Evolutionary conservation across 2,888 invertebrate species (phyloP).

Genomic region (Chrysomela aeneicollis): DNA sequence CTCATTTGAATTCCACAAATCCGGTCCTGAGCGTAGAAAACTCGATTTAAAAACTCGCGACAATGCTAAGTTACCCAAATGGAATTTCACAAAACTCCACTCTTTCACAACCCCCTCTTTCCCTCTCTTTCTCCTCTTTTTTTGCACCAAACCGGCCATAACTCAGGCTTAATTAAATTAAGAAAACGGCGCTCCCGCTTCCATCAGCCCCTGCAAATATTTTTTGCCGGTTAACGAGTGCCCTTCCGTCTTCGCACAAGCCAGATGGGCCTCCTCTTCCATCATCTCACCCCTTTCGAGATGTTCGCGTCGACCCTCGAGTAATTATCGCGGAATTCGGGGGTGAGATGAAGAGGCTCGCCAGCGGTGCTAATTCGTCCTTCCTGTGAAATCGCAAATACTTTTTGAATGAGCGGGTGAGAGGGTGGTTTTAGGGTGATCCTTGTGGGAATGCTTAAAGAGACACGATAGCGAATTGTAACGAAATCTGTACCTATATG

Average conservation of each 20-base stretch:
- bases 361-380: no score
- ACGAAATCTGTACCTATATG: no score
- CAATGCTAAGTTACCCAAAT: conserved; percentile 59
- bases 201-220: conserved; percentile 50
- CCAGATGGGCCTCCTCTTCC: conserved; percentile 49
- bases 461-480: no score
- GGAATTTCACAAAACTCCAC: conserved; percentile 47
- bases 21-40: conserved; percentile 30
- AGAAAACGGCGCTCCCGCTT: conserved; percentile 49
- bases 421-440: no score
- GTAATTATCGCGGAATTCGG: conserved; percentile 11
- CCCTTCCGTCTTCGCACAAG: conserved; percentile 56
- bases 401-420: no score
- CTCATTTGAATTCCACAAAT: conserved; percentile 24
- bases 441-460: no score
- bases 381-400: no score
- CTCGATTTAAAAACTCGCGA: conserved; percentile 55
- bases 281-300: not conserved
- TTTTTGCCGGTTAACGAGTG: conserved; percentile 57
- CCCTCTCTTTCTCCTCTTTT: conserved; percentile 19
- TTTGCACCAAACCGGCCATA: conserved; percentile 40
- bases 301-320: conserved; percentile 6
- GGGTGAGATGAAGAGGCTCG: not conserved
- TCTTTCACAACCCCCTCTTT: conserved; percentile 17
- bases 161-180: conserved; percentile 54